Evolutionary conservation across 2,888 invertebrate species (phyloP).

Genomic region (Heliconius aoede): DNA sequence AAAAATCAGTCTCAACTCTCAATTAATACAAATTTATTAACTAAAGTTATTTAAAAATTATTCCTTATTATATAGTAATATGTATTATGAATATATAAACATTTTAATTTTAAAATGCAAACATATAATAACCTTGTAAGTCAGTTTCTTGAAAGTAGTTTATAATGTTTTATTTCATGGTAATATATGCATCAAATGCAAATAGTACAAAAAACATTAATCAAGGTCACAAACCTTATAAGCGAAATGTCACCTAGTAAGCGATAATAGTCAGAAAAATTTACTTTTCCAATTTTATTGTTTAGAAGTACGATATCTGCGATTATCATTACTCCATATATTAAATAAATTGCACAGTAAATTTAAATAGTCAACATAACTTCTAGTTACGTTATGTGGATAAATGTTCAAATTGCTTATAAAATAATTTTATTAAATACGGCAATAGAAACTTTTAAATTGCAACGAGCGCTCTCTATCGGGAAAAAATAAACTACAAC

Average conservation of each 20-base stretch:
- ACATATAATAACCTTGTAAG: slow-evolving; percentile 8
- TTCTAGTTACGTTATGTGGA: not conserved
- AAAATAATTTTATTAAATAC: not conserved
- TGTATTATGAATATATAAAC: not conserved
- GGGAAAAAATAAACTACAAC: not conserved
- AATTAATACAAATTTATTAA: not conserved
- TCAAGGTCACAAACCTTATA: not conserved
- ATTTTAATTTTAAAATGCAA: not conserved
- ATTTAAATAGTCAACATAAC: not conserved
- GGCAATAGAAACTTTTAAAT: not conserved
- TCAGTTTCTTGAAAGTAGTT: not conserved
- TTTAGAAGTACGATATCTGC: not conserved
- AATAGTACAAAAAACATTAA: not conserved
- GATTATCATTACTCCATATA: not conserved
- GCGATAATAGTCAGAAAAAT: not conserved
- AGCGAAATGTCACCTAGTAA: not conserved
- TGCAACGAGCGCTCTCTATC: slow-evolving; percentile 11
- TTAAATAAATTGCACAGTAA: not conserved
- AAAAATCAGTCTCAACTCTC: not conserved
- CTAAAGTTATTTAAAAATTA: not conserved
- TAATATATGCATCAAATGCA: slow-evolving; percentile 20
- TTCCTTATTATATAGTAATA: not conserved
- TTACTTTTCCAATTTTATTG: too few species aligned
- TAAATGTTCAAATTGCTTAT: not conserved
- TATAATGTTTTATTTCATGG: slow-evolving; percentile 1